Percentiles rank a stretch among this genome's conserved stretches.
These are phyloP conservation scores for Myocastor coypus DNA, from an alignment of 2,113 vertebrate species.

Conservation along the genomic window DNA sequence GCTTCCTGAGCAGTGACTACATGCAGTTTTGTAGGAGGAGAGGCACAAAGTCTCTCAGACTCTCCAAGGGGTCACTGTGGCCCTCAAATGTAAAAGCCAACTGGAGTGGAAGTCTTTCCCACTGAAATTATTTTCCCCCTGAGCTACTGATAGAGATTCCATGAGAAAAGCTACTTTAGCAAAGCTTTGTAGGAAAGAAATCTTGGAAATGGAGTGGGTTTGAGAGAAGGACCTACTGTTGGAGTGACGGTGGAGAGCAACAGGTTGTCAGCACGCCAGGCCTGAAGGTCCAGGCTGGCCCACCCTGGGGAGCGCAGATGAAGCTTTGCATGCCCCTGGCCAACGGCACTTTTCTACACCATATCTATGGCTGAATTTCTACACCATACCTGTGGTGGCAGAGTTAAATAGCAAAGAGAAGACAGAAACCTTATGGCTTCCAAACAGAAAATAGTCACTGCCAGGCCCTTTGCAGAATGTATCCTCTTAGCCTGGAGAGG, in stretches of 20 bases:
- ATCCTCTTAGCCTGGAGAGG: background rate
- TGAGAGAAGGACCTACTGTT: no score
- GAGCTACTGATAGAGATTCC: background rate
- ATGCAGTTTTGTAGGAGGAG: background rate
- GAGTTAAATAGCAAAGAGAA: rapidly evolving
- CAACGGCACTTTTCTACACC: background rate
- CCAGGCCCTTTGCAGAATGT: background rate
- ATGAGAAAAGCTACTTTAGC: background rate
- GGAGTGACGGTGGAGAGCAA: rapidly evolving
- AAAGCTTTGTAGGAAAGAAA: background rate
- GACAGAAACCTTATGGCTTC: rapidly evolving
- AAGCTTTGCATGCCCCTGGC: background rate
- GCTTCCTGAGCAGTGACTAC: rapidly evolving
- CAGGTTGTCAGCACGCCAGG: background rate
- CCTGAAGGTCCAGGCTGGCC: rapidly evolving
- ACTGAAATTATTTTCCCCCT: background rate
- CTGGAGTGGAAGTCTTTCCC: background rate
- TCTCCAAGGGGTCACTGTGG: background rate
- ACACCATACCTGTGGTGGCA: rapidly evolving
- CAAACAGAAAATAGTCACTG: background rate
- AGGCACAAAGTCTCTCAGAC: no score
- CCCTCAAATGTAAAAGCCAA: background rate
- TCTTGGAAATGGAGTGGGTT: rapidly evolving
- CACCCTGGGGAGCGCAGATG: background rate
- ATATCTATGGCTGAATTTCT: background rate